Base-by-base conservation (phyloP, 2,888 invertebrate species). In the Ornithoptera priamus region DNA sequence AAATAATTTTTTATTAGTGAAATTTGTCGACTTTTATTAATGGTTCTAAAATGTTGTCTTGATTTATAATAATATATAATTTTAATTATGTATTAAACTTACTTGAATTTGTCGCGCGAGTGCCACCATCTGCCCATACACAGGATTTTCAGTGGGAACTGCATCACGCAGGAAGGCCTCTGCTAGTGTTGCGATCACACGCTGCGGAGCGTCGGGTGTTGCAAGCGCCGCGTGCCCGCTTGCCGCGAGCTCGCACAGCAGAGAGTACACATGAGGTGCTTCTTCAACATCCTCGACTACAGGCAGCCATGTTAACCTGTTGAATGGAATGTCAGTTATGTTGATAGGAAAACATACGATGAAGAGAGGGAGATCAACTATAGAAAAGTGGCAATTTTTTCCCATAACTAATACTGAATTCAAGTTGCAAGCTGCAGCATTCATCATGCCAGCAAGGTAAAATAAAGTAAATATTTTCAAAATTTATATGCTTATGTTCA, bases 261-360 rank as follows among this genome's bases (percentile, higher is more conserved):
- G 97, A 70, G 96, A 97, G 88, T 99, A 99, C 73, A 99, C 97
- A 84, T 98, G 97, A 36, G 97, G 97, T 64, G 99, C 97, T 91
- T 99, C 99, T 77, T 99, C 99, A 18, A 95, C 94, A 88, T 99
- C 99, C 84, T 99, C 99, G 76, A 97, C 95, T 56, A 99, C 98
- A 12, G 99, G 99, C 81, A 99, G 93, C 99, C 99, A 99, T 69
- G 95, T 95, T 79, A 99, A 89, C 96, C 96, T 96, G 57, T 57
- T 57, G 53, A 18, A 18, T 53, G 18, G 50, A 50, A 17, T 50
- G 15, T 15, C 10, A 50, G 17, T 50, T 17, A 50, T 12, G 18
- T 50, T 39, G 7, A 7, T 39, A 39, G 1, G 8, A 39, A 7
- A 5, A 30, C 30, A 30, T 30, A 30, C 30, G 5, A 30, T 30